A percentile compares a stretch with the other conserved stretches of the same genome.
Evolutionary conservation across 1,140 invertebrate genomes (phyloP).

Genomic region (Drosophila serrata): DNA sequence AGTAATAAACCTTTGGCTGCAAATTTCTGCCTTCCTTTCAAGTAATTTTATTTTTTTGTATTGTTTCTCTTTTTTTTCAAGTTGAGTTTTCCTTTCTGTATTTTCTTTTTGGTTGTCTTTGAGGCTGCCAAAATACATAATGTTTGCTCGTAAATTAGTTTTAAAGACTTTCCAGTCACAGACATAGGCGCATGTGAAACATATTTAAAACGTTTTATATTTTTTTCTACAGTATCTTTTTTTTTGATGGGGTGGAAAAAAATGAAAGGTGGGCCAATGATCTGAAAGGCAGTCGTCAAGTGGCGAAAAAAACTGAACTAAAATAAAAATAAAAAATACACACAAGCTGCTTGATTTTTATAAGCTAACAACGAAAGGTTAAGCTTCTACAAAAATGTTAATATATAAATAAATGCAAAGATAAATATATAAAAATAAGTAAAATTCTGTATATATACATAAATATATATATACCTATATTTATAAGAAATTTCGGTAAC

Average conservation of each 20-base stretch:
- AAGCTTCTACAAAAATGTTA: not conserved
- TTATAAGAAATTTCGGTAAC: too few relatives aligned
- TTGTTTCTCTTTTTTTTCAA: not conserved
- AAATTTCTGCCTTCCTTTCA: conserved; percentile 20
- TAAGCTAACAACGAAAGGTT: not conserved
- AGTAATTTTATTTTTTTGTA: conserved; percentile 12
- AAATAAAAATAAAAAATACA: conserved; percentile 19
- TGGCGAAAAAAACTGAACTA: conserved; percentile 1
- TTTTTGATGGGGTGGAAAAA: not conserved
- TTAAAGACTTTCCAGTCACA: conserved; percentile 40
- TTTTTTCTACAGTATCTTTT: not conserved
- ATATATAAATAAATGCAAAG: not conserved
- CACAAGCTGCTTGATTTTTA: not conserved
- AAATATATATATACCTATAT: not conserved
- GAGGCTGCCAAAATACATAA: conserved; percentile 32
- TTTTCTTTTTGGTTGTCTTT: conserved; percentile 9
- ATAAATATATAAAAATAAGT: not conserved
- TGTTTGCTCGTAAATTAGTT: conserved; percentile 49
- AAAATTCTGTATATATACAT: too few relatives aligned
- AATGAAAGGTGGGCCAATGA: conserved; percentile 22
- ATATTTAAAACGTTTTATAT: conserved; percentile 22
- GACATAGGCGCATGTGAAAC: conserved; percentile 28
- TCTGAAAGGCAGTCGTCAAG: conserved; percentile 37
- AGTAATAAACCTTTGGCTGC: conserved; percentile 29
- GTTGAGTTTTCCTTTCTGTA: not conserved